Percentiles rank a stretch among this genome's conserved stretches.
These are phyloP conservation scores for Drosophila elegans DNA, from an alignment of 1,140 invertebrate species.

Conservation along the genomic window DNA sequence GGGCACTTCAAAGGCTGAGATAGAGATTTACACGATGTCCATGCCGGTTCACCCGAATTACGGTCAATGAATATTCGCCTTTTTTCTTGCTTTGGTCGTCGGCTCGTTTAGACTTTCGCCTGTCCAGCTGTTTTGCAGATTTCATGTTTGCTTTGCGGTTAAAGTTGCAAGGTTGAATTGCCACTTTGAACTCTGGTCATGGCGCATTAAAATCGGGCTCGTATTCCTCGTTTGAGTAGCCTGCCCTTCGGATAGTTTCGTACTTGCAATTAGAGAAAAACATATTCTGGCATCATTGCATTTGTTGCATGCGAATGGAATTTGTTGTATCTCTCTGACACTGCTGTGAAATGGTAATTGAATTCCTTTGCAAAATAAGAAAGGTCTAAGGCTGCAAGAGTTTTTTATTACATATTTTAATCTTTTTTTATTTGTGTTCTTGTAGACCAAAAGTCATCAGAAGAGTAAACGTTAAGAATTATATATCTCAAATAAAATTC, in stretches of 20 bases:
- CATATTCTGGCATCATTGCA: not conserved
- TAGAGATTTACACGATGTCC: conserved; percentile 50
- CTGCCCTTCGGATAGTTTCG: conserved; percentile 5
- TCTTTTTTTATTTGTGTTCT: not conserved
- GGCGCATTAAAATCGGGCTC: conserved; percentile 29
- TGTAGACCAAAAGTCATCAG: not conserved
- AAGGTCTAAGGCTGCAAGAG: not conserved
- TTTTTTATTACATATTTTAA: not conserved
- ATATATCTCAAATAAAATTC: too few species aligned
- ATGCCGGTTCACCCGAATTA: conserved; percentile 45
- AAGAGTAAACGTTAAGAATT: too few species aligned
- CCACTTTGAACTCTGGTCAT: conserved; percentile 65
- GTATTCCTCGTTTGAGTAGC: not conserved
- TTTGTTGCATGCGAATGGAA: not conserved
- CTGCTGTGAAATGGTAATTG: not conserved
- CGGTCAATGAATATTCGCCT: conserved; percentile 20
- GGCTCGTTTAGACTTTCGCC: conserved; percentile 14
- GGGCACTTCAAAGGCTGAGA: conserved; percentile 69
- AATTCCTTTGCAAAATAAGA: not conserved
- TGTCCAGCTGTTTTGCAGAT: conserved; percentile 28
- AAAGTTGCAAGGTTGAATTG: conserved; percentile 25
- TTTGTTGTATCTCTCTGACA: not conserved
- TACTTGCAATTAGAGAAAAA: conserved; percentile 5
- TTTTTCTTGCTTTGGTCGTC: conserved; percentile 6
- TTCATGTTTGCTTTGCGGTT: conserved; percentile 13